These are phyloP conservation scores for Botrylloides violaceus DNA, from an alignment of 23 tunicate species.

Conservation along the genomic window DNA sequence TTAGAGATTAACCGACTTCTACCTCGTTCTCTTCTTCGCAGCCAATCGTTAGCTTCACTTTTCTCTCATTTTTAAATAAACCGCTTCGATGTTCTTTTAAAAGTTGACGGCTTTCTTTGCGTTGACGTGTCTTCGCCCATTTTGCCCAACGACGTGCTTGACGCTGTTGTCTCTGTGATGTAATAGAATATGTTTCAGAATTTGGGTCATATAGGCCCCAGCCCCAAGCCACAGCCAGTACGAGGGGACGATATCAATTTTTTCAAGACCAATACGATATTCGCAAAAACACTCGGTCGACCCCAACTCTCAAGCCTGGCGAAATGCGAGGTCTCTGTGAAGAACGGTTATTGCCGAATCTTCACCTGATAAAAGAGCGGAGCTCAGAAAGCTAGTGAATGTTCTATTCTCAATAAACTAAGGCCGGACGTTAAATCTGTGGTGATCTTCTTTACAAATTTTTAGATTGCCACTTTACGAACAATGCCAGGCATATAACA, in stretches of 20 bases:
- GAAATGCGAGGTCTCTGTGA: too few relatives aligned
- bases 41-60: slow-evolving; percentile 37
- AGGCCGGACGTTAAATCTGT: too few relatives aligned
- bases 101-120: slow-evolving; percentile 69
- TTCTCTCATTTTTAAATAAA: slow-evolving; percentile 56
- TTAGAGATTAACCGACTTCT: slow-evolving; percentile 23
- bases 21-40: slow-evolving; percentile 48
- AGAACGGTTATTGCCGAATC: too few relatives aligned
- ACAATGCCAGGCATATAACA: too few relatives aligned
- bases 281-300: too few relatives aligned
- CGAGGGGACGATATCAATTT: not conserved
- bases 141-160: slow-evolving; percentile 80
- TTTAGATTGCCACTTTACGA: too few relatives aligned
- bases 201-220: not conserved
- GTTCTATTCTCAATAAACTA: too few relatives aligned
- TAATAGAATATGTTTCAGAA: not conserved
- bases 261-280: too few relatives aligned
- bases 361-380: too few relatives aligned
- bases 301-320: too few relatives aligned
- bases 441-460: too few relatives aligned
- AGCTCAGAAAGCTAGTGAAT: too few relatives aligned
- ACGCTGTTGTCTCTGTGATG: slow-evolving; percentile 55
- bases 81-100: slow-evolving; percentile 73
- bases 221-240: not conserved
- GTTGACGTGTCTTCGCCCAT: slow-evolving; percentile 68